These are phyloP conservation scores for Australoheros facetus DNA, from an alignment of 2,797 vertebrate species.

Conservation along the genomic window DNA sequence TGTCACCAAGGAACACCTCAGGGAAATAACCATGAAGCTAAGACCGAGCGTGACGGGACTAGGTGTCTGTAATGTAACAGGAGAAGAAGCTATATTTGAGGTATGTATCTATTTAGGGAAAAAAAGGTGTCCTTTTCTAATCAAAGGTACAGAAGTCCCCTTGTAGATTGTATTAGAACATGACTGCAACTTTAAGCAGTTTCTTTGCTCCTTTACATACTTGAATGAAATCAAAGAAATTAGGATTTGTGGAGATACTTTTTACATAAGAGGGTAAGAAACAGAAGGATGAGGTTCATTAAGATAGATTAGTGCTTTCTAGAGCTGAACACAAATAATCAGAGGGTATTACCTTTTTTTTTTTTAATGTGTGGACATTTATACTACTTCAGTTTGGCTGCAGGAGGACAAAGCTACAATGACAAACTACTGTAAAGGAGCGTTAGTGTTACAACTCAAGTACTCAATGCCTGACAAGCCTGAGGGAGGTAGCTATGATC, in stretches of 20 bases:
- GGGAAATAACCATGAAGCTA: slow-evolving; percentile 59
- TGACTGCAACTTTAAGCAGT: background rate
- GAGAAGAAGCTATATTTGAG: background rate
- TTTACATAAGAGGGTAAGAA: no score
- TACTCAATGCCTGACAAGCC: slow-evolving; percentile 22
- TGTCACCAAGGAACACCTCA: slow-evolving; percentile 58
- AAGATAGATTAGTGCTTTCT: slow-evolving; percentile 3
- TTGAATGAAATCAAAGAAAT: background rate
- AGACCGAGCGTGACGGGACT: slow-evolving; percentile 30
- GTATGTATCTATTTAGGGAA: slow-evolving; percentile 4
- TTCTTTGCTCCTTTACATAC: background rate
- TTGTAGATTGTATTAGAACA: background rate
- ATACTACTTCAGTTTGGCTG: background rate
- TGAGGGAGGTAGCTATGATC: slow-evolving; percentile 28
- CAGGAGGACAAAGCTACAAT: background rate
- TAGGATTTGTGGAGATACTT: background rate
- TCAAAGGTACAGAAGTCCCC: slow-evolving; percentile 9
- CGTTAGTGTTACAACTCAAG: background rate
- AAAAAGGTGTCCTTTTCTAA: slow-evolving; percentile 14
- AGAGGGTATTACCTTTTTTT: background rate
- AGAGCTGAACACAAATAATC: background rate
- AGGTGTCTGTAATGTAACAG: slow-evolving; percentile 17
- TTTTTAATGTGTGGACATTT: background rate
- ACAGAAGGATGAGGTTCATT: slow-evolving; percentile 2
- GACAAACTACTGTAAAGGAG: background rate